Evolutionary conservation across 1,140 invertebrate genomes (phyloP), one percentile per base, ranked within the genome.

Genomic region (Alviniconcha marisindica): DNA sequence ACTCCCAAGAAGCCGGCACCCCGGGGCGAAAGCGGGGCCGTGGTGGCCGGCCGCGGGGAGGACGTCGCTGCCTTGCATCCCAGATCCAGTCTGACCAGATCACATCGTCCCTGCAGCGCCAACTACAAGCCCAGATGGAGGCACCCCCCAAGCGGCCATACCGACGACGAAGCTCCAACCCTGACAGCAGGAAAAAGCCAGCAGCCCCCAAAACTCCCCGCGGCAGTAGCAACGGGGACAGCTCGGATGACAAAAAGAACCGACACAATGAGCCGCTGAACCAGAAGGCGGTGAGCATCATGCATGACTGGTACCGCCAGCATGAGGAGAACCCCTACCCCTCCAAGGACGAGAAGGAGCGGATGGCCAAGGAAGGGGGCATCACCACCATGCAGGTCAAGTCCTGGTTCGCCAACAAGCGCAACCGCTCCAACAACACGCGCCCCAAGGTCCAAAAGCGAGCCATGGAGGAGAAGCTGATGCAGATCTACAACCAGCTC

Each of bases 391-490:
- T 87, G 28, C 89, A 92, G 84, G 92, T 92, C 21, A 92, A 91
- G 83, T 91, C 91, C 2, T 92, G 92, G 92, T 92, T 92, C 82
- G 90, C 91, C 4, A 92, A 92, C 83, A 91, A 92, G 84, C 87
- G 92, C 51, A 92, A 92, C 81, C 87, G 92, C 36, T 91, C 88
- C 76, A 88, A 91, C 82, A 92, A 92, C 85, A 92, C 92, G 7
- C 88, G 90, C 33, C 92, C 92, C 28, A 92, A 92, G 84, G 87
- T 91, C 15, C 88, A 90, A 83, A 92, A 90, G 83, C 85, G 87
- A 14, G 85, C 90, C 60, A 90, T 91, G 89, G 87, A 89, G 66
- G 87, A 90, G 69, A 86, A 88, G 60, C 85, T 91, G 33, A 69
- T 88, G 79, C 85, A 90, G 51, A 86, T 91, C 42, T 91, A 89